A percentile compares a stretch with the other conserved stretches of the same genome.
Conservation (phyloP, 2,888 invertebrate genomes). For the Cheilosia pagana region DNA sequence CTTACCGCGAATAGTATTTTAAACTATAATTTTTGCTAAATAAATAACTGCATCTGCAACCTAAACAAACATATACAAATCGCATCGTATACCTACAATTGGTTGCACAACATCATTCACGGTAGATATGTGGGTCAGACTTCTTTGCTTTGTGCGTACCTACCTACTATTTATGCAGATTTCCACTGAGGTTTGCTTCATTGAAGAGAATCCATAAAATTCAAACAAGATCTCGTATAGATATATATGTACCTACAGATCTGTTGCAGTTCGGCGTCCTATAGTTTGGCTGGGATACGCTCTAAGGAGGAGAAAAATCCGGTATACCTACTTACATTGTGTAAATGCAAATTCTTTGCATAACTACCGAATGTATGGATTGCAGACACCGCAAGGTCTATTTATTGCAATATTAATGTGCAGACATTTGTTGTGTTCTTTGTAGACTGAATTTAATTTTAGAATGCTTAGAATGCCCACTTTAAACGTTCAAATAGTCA, state of each 20-base stretch:
- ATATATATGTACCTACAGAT: too few species aligned
- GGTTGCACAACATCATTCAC: constrained; percentile 24
- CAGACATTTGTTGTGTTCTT: neutral
- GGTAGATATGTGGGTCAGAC: constrained; percentile 55
- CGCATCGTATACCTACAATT: neutral
- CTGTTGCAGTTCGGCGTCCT: constrained; percentile 24
- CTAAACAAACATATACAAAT: constrained; percentile 26
- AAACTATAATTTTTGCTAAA: neutral
- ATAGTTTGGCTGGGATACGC: neutral
- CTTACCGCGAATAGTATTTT: too few species aligned
- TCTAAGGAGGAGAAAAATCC: constrained; percentile 39
- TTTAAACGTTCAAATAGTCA: neutral
- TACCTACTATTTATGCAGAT: constrained; percentile 43
- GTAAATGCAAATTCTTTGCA: constrained; percentile 26
- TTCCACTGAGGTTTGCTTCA: constrained; percentile 49
- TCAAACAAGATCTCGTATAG: constrained; percentile 37
- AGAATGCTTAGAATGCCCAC: constrained; percentile 23
- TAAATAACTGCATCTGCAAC: constrained; percentile 1
- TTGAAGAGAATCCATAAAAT: constrained; percentile 34
- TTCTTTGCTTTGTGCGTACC: constrained; percentile 31
- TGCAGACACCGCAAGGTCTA: neutral
- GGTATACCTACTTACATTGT: constrained; percentile 12
- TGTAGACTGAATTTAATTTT: constrained; percentile 7
- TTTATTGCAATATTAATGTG: neutral
- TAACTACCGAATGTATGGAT: constrained; percentile 12